Evolutionary conservation across 1,140 invertebrate genomes (phyloP).

Genomic region (Panulirus ornatus): DNA sequence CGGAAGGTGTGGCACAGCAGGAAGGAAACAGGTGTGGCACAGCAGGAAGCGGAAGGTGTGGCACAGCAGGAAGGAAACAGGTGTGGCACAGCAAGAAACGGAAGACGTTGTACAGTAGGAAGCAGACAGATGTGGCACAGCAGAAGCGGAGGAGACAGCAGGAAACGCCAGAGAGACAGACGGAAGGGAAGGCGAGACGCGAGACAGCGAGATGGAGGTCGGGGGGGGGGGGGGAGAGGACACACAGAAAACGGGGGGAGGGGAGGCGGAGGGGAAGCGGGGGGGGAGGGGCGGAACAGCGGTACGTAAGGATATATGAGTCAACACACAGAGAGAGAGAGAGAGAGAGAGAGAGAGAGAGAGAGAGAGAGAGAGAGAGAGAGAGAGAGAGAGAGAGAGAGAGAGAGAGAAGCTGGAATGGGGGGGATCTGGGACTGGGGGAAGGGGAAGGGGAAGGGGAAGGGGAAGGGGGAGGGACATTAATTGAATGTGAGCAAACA

Average conservation of each 20-base stretch:
- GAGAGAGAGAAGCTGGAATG: neutral
- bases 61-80: no score
- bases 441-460: neutral
- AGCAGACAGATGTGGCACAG: no score
- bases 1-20: no score
- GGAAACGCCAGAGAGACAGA: neutral
- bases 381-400: neutral
- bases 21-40: no score
- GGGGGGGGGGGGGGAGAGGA: neutral
- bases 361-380: neutral
- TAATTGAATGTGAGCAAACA: constrained; percentile 19
- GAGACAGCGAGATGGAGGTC: neutral
- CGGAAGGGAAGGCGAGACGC: neutral
- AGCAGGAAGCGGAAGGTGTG: no score
- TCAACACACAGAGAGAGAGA: neutral
- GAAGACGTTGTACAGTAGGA: no score
- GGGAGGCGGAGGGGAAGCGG: no score
- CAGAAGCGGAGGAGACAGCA: neutral
- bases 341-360: neutral
- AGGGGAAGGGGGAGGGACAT: neutral
- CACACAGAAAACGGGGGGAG: neutral
- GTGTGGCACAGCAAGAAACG: no score
- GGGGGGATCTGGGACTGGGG: no score
- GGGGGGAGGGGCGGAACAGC: no score
- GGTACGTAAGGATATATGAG: neutral